Conservation (phyloP, 1,140 invertebrate genomes). For the Colletes gigas region DNA sequence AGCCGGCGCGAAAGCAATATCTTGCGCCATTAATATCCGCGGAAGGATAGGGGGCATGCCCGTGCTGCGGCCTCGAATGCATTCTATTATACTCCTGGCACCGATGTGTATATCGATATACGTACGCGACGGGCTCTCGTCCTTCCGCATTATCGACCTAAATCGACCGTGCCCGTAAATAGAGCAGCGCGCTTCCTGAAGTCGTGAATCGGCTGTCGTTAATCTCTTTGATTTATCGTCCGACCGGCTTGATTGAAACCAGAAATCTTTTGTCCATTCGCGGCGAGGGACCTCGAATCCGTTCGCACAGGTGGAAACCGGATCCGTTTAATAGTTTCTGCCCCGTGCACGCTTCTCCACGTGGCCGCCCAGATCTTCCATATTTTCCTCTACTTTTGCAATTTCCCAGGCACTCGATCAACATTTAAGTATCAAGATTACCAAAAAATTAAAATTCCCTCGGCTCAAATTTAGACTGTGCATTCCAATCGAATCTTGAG, state of each 20-base stretch:
- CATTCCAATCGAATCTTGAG: no score
- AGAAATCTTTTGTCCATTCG: background rate
- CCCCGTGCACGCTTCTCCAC: no score
- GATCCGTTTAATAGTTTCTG: background rate
- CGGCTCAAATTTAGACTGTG: no score
- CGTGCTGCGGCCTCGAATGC: constrained; percentile 54
- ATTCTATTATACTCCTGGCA: constrained; percentile 69
- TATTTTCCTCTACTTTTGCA: no score
- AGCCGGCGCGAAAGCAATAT: constrained; percentile 71
- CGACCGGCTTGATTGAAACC: constrained; percentile 23
- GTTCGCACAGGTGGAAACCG: background rate
- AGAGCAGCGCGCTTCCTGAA: constrained; percentile 40
- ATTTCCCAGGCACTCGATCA: no score
- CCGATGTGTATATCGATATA: constrained; percentile 55
- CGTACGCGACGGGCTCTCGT: constrained; percentile 41
- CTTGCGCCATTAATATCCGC: constrained; percentile 73
- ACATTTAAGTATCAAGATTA: no score
- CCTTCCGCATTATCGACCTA: constrained; percentile 53
- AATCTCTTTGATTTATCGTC: constrained; percentile 45
- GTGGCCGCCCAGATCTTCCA: no score
- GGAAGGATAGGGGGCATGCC: constrained; percentile 66
- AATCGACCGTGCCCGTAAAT: constrained; percentile 42
- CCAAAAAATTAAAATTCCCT: no score
- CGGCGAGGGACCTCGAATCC: background rate
- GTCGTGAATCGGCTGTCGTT: constrained; percentile 41